These are phyloP conservation scores for Callyntrura sp. DNA, from an alignment of 2,888 invertebrate genomes.

Conservation along the genomic window DNA sequence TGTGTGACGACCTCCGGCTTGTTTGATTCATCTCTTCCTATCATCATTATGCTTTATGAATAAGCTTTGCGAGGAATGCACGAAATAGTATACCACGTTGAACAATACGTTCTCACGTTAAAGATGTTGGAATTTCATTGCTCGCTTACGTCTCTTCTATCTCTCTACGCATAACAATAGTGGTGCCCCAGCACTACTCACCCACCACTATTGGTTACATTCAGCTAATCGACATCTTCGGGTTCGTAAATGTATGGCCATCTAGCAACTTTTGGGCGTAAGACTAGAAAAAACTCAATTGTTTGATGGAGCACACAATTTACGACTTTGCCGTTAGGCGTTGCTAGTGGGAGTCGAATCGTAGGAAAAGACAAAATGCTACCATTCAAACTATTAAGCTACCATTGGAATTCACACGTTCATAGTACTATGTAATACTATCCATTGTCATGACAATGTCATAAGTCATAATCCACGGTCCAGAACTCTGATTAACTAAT, in stretches of 20 bases:
- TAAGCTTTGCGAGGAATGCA: constrained; percentile 45
- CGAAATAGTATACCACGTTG: background rate
- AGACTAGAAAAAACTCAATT: no score
- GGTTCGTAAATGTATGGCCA: background rate
- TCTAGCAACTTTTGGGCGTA: constrained; percentile 11
- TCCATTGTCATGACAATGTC: no score
- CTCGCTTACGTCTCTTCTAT: background rate
- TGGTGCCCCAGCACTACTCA: background rate
- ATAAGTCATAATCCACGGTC: no score
- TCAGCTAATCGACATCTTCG: background rate
- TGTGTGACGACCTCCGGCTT: constrained; percentile 69
- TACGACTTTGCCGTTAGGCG: no score
- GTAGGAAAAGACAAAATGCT: no score
- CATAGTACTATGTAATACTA: no score
- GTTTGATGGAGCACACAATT: no score
- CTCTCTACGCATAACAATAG: background rate
- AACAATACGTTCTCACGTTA: background rate
- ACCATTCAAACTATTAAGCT: no score
- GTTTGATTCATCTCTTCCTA: constrained; percentile 64
- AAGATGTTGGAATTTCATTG: background rate
- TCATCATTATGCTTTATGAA: constrained; percentile 66
- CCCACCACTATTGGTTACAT: background rate
- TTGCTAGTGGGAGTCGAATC: no score
- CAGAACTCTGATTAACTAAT: no score
- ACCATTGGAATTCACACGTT: no score